A percentile compares a stretch with the other conserved stretches of the same genome.
phyloP scores from a whole-genome alignment of 2,797 vertebrate species.

The Peromyscus attwateri region DNA sequence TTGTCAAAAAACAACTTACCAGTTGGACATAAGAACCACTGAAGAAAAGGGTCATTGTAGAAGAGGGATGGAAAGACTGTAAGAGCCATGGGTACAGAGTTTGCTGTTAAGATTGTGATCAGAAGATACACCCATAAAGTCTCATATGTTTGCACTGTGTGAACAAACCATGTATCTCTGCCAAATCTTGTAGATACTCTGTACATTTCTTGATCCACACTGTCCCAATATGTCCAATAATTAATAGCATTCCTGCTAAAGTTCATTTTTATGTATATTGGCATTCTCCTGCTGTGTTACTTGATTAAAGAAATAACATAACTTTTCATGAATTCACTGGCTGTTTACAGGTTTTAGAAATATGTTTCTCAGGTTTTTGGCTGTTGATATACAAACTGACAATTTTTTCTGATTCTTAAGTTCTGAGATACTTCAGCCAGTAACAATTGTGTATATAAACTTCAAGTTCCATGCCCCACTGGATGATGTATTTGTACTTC shows the following conservation, averaged over 20 bases:
- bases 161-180: too few species aligned
- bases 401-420: background rate
- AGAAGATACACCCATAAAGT: too few species aligned
- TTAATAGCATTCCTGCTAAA: background rate
- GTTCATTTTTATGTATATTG: background rate
- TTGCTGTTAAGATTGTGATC: too few species aligned
- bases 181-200: too few species aligned
- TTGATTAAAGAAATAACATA: background rate
- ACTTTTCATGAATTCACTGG: background rate
- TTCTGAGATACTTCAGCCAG: background rate
- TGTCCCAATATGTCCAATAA: background rate
- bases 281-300: background rate
- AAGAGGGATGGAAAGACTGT: too few species aligned
- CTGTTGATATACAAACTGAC: background rate
- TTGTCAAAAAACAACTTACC: too few species aligned
- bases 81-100: too few species aligned
- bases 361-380: background rate
- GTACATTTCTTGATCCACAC: too few species aligned
- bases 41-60: too few species aligned
- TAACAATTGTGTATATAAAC: background rate
- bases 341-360: background rate
- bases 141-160: too few species aligned
- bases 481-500: too few species aligned
- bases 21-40: too few species aligned
- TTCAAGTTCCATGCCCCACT: background rate